These are phyloP conservation scores for Tyrannus savana DNA, from an alignment of 2,113 vertebrate genomes.

Conservation along the genomic window DNA sequence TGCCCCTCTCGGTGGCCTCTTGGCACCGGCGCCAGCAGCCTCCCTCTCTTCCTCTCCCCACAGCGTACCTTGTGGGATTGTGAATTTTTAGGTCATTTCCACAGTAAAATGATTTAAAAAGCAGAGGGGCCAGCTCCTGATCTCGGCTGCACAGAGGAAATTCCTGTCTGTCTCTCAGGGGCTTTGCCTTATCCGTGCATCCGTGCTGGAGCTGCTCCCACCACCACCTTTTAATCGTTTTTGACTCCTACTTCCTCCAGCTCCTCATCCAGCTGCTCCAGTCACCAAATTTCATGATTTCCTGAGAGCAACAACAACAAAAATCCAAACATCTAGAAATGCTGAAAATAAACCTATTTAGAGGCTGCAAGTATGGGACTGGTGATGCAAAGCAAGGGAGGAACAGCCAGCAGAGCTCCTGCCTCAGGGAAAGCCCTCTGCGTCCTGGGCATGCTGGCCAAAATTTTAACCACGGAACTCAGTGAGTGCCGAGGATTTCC, in stretches of 20 bases:
- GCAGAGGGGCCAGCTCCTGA: slow-evolving; percentile 7
- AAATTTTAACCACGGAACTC: not conserved
- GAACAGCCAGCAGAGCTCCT: not conserved
- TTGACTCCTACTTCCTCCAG: not conserved
- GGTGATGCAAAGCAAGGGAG: not conserved
- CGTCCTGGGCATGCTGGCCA: not conserved
- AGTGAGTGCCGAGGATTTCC: not conserved
- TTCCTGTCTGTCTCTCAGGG: slow-evolving; percentile 17
- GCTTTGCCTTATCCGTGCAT: not conserved
- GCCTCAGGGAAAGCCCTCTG: not conserved
- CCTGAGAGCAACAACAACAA: not conserved
- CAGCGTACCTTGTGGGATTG: not conserved
- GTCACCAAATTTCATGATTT: not conserved
- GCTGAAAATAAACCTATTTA: not conserved
- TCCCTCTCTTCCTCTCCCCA: not conserved
- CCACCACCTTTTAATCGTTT: not conserved
- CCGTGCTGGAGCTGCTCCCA: not conserved
- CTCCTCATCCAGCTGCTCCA: not conserved
- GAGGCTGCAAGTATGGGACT: not conserved
- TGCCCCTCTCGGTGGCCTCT: not conserved
- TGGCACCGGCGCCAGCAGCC: not conserved
- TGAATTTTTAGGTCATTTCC: not conserved
- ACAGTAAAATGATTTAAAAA: not conserved
- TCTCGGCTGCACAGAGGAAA: slow-evolving; percentile 3
- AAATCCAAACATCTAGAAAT: not conserved